Base-by-base conservation (phyloP, 2,888 invertebrate species). In the Alloscopus bannaensis region DNA sequence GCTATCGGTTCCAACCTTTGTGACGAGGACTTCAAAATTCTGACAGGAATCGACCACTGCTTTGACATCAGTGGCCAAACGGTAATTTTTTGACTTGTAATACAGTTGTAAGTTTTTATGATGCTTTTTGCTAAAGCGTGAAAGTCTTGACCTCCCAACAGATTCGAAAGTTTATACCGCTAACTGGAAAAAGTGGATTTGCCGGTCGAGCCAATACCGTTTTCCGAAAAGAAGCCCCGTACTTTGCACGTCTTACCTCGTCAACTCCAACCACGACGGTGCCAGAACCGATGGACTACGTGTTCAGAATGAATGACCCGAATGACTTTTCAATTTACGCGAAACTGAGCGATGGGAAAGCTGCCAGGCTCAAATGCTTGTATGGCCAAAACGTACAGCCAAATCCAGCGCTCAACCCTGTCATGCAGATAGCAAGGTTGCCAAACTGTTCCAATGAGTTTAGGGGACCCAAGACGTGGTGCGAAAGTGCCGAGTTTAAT, bases 261-360 rank as follows among this genome's bases (percentile, higher is more conserved):
- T 50, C 72, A 0, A 66, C 82, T 0, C 80, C 80, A 31, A 80
- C 76, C 4, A 57, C 69, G n/a, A 59, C 52, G 22, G 59, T 77
- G 3, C 2, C 40, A 3, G 82, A 82, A 57, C 20, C 40, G 2
- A 40, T 55, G 13, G 20, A 80, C 52, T 82, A 71, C 40, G n/a
- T 82, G 4, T 72, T 82, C n/a, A 22, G 82, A 31, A 50, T 82
- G 68, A 82, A 82, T 60, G 82, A 82, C 24, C 80, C 80, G 3
- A 64, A n/a, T 6, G 72, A 72, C 29, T 64, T 82, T 26, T 72
- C 82, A 3, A 45, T 62, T 1, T 82, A 76, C 22, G 65, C 80
- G 0, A 65, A 57, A 18, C 42, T 77, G 8, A 13, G 22, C 8
- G 64, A 64, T 29, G 80, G 69, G 0, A 31, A 66, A 4, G 76